Conservation (phyloP, 2,113 vertebrate genomes). For the Hipposideros armiger region DNA sequence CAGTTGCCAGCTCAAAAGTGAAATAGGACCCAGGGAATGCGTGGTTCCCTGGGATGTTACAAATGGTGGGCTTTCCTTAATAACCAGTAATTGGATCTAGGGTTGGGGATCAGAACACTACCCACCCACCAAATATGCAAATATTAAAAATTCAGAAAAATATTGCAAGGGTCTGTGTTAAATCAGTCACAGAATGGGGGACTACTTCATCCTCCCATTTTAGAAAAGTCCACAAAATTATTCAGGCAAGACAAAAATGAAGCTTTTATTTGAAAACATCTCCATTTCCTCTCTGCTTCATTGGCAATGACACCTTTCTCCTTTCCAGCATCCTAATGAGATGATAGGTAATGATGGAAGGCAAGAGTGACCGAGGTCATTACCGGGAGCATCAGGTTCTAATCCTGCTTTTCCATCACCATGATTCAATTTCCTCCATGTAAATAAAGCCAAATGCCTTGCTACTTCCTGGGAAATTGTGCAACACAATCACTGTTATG, state of each 20-base stretch:
- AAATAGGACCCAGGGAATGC: not conserved
- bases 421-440: slow-evolving; percentile 50
- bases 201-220: not conserved
- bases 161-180: not conserved
- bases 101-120: not conserved
- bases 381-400: slow-evolving; percentile 29
- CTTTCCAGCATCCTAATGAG: not conserved
- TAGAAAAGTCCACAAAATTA: not conserved
- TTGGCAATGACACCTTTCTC: not conserved
- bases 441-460: not conserved
- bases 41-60: not conserved
- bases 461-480: slow-evolving; percentile 17
- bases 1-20: not conserved
- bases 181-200: not conserved
- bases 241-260: not conserved
- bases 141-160: not conserved
- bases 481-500: not conserved
- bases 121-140: not conserved
- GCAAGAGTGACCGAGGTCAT: not conserved
- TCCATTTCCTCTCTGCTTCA: not conserved
- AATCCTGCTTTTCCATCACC: not conserved
- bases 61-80: not conserved
- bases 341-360: not conserved
- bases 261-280: not conserved
- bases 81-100: not conserved